Percentiles rank a stretch among this genome's conserved stretches.
phyloP scores from a whole-genome alignment of 2,113 vertebrate genomes.

The Gambusia holbrooki region DNA sequence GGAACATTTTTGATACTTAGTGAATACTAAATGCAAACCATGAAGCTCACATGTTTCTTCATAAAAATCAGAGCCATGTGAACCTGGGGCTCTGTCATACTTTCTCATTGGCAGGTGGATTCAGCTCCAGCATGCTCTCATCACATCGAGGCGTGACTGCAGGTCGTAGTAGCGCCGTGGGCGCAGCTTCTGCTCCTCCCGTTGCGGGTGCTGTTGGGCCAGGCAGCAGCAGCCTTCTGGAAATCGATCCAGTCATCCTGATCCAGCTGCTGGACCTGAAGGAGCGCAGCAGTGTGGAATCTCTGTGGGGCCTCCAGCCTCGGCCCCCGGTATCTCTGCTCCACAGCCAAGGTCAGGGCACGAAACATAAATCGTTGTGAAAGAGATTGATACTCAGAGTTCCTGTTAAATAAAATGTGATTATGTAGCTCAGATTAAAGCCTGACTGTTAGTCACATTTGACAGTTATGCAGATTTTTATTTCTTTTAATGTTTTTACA shows the following conservation, averaged over 20 bases:
- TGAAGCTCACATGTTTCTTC: not conserved
- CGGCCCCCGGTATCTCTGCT: conserved; percentile 89
- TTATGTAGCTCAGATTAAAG: too few relatives aligned
- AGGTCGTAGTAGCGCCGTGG: conserved; percentile 56
- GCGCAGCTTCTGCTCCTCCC: conserved; percentile 37
- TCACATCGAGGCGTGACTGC: conserved; percentile 38
- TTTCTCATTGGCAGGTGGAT: conserved; percentile 71
- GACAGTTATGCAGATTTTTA: too few relatives aligned
- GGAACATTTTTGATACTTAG: too few relatives aligned
- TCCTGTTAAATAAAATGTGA: too few relatives aligned
- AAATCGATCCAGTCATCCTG: conserved; percentile 94
- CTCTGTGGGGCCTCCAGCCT: conserved; percentile 93
- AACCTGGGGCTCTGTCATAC: not conserved
- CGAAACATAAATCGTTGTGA: too few relatives aligned
- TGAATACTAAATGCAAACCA: not conserved
- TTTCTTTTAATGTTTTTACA: too few relatives aligned
- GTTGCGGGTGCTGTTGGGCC: conserved; percentile 56
- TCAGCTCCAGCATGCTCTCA: conserved; percentile 75
- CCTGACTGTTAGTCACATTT: too few relatives aligned
- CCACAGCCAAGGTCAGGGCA: conserved; percentile 85
- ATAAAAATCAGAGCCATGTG: not conserved
- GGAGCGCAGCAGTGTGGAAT: conserved; percentile 91
- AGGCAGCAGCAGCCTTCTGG: conserved; percentile 86
- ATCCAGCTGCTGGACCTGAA: conserved; percentile 96
- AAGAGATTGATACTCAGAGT: too few relatives aligned